phyloP scores from a whole-genome alignment of 1,140 invertebrate species.

The Ceratosolen solmsi region DNA sequence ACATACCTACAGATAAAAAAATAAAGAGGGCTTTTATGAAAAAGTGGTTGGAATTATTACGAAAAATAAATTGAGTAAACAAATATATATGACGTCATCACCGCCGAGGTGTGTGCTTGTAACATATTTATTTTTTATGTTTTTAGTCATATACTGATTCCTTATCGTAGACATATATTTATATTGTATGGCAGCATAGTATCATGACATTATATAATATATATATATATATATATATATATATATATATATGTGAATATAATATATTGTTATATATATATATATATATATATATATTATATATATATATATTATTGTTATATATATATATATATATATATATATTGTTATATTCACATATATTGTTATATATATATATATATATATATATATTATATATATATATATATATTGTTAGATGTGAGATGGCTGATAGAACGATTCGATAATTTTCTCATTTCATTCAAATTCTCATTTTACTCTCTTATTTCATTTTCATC shows the following conservation, averaged over 20 bases:
- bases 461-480: slow-evolving; percentile 52
- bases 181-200: slow-evolving; percentile 72
- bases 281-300: slow-evolving; percentile 21
- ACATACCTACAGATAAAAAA: too few relatives aligned
- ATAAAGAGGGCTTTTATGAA: too few relatives aligned
- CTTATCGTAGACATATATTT: slow-evolving; percentile 74
- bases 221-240: slow-evolving; percentile 50
- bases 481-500: neutral
- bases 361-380: slow-evolving; percentile 56
- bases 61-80: slow-evolving; percentile 28
- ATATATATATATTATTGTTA: slow-evolving; percentile 54
- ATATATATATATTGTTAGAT: slow-evolving; percentile 42
- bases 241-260: slow-evolving; percentile 54
- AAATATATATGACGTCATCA: slow-evolving; percentile 46
- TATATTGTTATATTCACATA: slow-evolving; percentile 42
- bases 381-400: slow-evolving; percentile 19
- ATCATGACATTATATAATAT: slow-evolving; percentile 69
- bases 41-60: too few relatives aligned
- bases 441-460: slow-evolving; percentile 60
- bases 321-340: too few relatives aligned
- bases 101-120: slow-evolving; percentile 44
- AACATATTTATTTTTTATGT: slow-evolving; percentile 53
- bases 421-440: slow-evolving; percentile 68
- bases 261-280: slow-evolving; percentile 46
- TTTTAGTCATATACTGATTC: slow-evolving; percentile 68